Percentiles rank a stretch among this genome's conserved stretches.
Conservation (phyloP, 2,113 vertebrate species). For the Rhombomys opimus region DNA sequence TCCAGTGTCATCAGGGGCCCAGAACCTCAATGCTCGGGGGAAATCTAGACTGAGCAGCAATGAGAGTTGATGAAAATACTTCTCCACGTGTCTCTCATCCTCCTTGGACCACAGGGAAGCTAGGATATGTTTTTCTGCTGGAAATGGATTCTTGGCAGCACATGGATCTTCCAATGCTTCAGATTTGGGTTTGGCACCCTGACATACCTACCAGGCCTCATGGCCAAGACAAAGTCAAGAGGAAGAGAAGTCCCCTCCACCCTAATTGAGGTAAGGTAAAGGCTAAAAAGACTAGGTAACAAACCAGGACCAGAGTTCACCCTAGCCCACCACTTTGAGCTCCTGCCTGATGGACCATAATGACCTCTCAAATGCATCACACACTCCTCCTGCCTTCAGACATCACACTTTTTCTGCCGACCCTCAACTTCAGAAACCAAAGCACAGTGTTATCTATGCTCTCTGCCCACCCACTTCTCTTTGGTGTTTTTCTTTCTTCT, state of each 20-base stretch:
- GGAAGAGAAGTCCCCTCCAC: background rate
- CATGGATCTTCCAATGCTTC: background rate
- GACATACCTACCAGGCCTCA: background rate
- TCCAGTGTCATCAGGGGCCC: background rate
- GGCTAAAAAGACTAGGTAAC: background rate
- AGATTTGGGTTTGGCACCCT: too few species aligned
- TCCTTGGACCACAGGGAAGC: background rate
- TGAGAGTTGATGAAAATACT: background rate
- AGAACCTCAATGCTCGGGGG: background rate
- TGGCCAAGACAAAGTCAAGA: background rate
- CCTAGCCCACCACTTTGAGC: background rate
- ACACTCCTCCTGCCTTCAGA: background rate
- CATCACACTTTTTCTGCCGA: background rate
- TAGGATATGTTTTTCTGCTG: background rate
- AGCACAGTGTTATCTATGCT: background rate
- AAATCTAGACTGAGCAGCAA: background rate
- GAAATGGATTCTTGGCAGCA: background rate
- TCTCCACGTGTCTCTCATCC: background rate
- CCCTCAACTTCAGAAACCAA: background rate
- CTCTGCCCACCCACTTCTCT: background rate
- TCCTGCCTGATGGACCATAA: too few species aligned
- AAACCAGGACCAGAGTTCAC: too few species aligned
- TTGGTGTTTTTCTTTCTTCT: background rate
- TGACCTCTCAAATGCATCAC: background rate
- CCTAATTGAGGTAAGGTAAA: background rate